phyloP scores from a whole-genome alignment of 1,140 invertebrate genomes.

The Drosophila nigrodunni region DNA sequence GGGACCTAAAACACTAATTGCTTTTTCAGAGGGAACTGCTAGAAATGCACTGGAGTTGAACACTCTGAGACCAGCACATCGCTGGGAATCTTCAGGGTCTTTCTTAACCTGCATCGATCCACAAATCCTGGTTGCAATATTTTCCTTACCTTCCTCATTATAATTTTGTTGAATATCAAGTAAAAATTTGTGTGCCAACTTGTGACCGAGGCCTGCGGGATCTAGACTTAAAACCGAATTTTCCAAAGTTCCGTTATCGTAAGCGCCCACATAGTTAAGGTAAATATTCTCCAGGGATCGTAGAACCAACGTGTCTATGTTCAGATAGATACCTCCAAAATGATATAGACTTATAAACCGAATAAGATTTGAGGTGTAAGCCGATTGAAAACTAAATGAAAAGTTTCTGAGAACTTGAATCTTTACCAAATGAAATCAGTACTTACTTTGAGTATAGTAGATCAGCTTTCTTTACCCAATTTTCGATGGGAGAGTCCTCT shows the following conservation, averaged over 20 bases:
- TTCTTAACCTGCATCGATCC: background rate
- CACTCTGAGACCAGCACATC: slow-evolving; percentile 9
- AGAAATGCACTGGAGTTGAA: slow-evolving; percentile 2
- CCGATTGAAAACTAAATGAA: background rate
- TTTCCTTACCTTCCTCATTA: background rate
- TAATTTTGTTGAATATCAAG: background rate
- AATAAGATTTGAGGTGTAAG: slow-evolving; percentile 87
- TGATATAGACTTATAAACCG: slow-evolving; percentile 90
- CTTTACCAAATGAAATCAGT: background rate
- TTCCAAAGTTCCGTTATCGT: slow-evolving; percentile 4
- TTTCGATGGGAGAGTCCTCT: slow-evolving; percentile 87
- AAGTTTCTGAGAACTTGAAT: background rate
- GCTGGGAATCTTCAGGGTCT: background rate
- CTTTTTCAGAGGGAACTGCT: background rate
- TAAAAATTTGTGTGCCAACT: slow-evolving; percentile 2
- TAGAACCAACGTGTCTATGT: slow-evolving; percentile 7
- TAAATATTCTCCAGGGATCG: background rate
- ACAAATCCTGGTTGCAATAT: background rate
- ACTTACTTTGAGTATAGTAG: slow-evolving; percentile 86
- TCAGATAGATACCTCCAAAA: slow-evolving; percentile 15
- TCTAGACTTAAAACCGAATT: slow-evolving; percentile 1
- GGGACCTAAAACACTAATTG: background rate
- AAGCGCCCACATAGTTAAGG: background rate
- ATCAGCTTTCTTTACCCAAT: slow-evolving; percentile 86
- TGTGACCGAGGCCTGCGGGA: background rate